Evolutionary conservation across 1,140 invertebrate species (phyloP).

Genomic region (Atta texana): DNA sequence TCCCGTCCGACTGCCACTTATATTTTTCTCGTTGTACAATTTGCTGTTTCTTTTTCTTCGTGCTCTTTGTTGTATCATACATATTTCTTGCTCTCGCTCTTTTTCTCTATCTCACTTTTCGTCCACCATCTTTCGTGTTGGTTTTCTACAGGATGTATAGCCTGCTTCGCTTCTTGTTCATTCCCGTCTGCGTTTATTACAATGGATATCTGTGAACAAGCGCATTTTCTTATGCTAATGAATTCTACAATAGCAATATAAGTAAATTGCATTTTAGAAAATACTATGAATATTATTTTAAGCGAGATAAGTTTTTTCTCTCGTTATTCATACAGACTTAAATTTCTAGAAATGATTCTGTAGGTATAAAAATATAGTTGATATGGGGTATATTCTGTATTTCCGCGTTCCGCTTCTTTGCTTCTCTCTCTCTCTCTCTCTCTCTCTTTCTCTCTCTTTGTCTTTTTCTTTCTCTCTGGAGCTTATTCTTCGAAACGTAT

Average conservation of each 20-base stretch:
- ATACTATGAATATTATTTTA: not conserved
- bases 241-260: not conserved
- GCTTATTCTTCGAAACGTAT: slow-evolving; percentile 24
- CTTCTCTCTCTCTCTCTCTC: not conserved
- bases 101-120: slow-evolving; percentile 18
- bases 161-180: not conserved
- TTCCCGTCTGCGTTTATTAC: not conserved
- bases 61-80: not conserved
- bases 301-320: not conserved
- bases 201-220: slow-evolving; percentile 12
- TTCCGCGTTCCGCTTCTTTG: not conserved
- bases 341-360: not conserved
- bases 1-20: slow-evolving; percentile 46
- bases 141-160: not conserved
- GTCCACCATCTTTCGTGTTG: not conserved
- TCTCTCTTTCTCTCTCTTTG: not conserved
- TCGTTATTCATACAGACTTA: not conserved
- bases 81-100: not conserved
- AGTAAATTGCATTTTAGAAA: not conserved
- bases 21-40: slow-evolving; percentile 45
- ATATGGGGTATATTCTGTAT: not conserved
- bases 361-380: slow-evolving; percentile 6
- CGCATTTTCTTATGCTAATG: not conserved
- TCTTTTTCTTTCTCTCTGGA: not conserved
- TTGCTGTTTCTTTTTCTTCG: slow-evolving; percentile 38